A percentile compares a stretch with the other conserved stretches of the same genome.
These are phyloP conservation scores for Apodemia mormo DNA, from an alignment of 2,888 invertebrate species.

Conservation along the genomic window DNA sequence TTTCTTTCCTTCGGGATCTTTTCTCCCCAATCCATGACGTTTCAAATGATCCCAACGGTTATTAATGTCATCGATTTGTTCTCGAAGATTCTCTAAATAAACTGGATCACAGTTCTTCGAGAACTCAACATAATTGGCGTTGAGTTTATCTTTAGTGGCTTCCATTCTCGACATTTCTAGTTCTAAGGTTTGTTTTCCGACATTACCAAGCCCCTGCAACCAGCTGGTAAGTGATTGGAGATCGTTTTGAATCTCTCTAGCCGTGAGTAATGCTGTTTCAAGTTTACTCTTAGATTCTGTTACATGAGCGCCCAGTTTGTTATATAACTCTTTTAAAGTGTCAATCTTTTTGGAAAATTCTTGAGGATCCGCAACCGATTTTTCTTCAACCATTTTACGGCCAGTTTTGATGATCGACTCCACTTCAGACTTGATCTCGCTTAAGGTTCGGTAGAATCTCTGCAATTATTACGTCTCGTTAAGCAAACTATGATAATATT, in stretches of 20 bases:
- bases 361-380: constrained; percentile 84
- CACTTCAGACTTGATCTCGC: constrained; percentile 92
- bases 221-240: constrained; percentile 74
- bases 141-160: constrained; percentile 78
- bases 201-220: constrained; percentile 52
- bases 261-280: constrained; percentile 86
- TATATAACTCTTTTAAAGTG: constrained; percentile 91
- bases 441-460: constrained; percentile 92
- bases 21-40: constrained; percentile 49
- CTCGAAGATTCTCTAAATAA: constrained; percentile 81
- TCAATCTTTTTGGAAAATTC: constrained; percentile 88
- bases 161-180: constrained; percentile 76
- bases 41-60: constrained; percentile 61
- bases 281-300: constrained; percentile 88
- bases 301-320: constrained; percentile 87
- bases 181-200: constrained; percentile 59
- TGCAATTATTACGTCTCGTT: constrained; percentile 53
- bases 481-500: neutral
- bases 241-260: constrained; percentile 84
- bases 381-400: constrained; percentile 89
- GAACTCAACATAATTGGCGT: constrained; percentile 82
- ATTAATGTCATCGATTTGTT: constrained; percentile 75
- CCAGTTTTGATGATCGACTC: constrained; percentile 92
- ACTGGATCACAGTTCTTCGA: constrained; percentile 84
- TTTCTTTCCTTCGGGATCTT: constrained; percentile 40